Conservation (phyloP, 1,140 invertebrate genomes). For the Polyergus mexicanus region DNA sequence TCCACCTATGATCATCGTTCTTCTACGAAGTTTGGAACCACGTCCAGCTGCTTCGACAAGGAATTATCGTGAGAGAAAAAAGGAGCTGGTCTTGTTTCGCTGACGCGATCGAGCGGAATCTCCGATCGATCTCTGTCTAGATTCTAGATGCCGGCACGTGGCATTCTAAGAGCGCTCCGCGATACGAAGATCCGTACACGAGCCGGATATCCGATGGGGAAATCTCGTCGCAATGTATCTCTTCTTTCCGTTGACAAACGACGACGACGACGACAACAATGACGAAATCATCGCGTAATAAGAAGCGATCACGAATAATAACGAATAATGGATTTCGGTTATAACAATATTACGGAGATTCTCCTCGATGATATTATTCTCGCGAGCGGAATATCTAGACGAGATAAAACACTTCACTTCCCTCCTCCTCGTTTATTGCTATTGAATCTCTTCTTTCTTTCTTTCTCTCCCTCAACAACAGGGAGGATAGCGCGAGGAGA, state of each 20-base stretch:
- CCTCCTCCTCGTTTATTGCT: neutral
- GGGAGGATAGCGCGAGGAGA: conserved; percentile 49
- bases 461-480: conserved; percentile 22
- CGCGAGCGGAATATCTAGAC: neutral
- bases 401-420: conserved; percentile 27
- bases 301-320: neutral
- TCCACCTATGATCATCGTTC: neutral
- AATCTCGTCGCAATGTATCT: neutral
- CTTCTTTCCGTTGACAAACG: neutral
- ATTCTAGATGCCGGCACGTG: conserved; percentile 8
- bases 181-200: neutral
- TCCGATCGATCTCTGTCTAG: conserved; percentile 18
- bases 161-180: conserved; percentile 8
- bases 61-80: neutral
- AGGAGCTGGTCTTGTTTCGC: neutral
- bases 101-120: conserved; percentile 10
- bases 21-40: neutral
- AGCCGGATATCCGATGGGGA: conserved; percentile 17
- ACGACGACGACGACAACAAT: neutral
- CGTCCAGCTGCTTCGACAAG: conserved; percentile 1
- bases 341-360: neutral
- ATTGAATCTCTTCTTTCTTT: conserved; percentile 14
- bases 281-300: conserved; percentile 26
- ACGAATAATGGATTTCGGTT: neutral
- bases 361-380: neutral